Base-by-base conservation (phyloP, 2,113 vertebrate genomes). In the Tautogolabrus adspersus region DNA sequence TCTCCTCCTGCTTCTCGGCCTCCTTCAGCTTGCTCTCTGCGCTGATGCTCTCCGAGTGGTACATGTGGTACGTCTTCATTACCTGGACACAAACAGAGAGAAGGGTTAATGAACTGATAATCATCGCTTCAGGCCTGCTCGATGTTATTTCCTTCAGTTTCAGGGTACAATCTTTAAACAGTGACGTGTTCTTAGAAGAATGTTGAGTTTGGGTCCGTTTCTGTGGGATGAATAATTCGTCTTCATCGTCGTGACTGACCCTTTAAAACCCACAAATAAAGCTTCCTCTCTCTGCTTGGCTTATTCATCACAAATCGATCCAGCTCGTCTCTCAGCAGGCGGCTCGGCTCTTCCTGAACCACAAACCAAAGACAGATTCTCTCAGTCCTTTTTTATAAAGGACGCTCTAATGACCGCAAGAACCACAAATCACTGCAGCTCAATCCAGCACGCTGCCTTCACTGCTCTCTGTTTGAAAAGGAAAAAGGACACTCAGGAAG, bases 21-120 rank as follows among this genome's bases (percentile, higher is more conserved):
- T 99, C 98, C 68, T 99, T 99, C 91, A 99, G 94, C 90, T 99
- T 99, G 91, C 96, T 95, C 92, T 99, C 98, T 0, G 98, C 97
- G 55, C 95, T 99, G 91, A 98, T 96, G 91, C 97, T 99, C 88
- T 99, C 98, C 0, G 98, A 94, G 65, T 99, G 98, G 89, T 99
- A 99, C 97, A 99, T 98, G 85, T 99, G 98, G 92, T 99, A 99
- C 2, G 98, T 99, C 93, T 99, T 99, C 97, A 99, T 99, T 92
- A 98, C 98, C 98, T 99, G 92, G 3, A 62, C 18, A 2, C 16
- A 58, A 34, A 47, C 42, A n/a, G n/a, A 69, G 15, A 64, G 42
- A 19, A 51, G 18, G 0, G 30, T 42, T 18, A 7, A 55, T n/a
- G 21, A 30, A 44, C 42, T 51, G 19, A 9, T 38, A 19, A 38